phyloP scores from a whole-genome alignment of 2,797 vertebrate genomes.

The Manis javanica region DNA sequence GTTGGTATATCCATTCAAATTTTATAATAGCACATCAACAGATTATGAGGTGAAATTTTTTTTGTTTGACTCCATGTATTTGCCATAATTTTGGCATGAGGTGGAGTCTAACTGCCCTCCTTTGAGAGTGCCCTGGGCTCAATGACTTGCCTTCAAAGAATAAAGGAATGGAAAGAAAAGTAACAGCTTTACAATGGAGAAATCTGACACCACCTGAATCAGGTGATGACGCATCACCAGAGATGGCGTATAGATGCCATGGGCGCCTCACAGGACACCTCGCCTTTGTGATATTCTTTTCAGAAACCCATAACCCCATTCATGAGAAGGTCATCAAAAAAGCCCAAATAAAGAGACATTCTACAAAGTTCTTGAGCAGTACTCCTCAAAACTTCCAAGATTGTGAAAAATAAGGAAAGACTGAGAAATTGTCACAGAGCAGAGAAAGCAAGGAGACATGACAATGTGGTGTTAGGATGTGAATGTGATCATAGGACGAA shows the following conservation, averaged over 20 bases:
- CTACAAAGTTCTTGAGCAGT: not conserved
- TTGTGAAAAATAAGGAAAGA: not conserved
- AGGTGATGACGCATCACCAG: no score
- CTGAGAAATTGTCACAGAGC: not conserved
- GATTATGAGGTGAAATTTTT: no score
- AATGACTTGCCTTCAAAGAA: not conserved
- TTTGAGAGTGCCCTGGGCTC: not conserved
- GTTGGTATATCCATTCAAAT: no score
- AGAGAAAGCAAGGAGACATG: not conserved
- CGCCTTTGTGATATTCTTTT: not conserved
- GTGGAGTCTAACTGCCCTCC: not conserved
- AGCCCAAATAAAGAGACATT: not conserved
- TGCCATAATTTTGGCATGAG: no score
- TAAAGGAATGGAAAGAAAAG: not conserved
- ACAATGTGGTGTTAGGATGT: not conserved
- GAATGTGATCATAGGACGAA: not conserved
- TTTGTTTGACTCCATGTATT: no score
- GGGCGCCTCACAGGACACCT: not conserved
- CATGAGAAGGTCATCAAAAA: not conserved
- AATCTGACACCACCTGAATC: not conserved
- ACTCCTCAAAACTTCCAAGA: not conserved
- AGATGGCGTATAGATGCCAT: rapidly evolving
- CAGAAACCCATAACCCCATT: not conserved
- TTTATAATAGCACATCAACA: no score
- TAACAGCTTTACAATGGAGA: not conserved